phyloP scores from a whole-genome alignment of 2,888 invertebrate species.

The Drosophila engyochracea region DNA sequence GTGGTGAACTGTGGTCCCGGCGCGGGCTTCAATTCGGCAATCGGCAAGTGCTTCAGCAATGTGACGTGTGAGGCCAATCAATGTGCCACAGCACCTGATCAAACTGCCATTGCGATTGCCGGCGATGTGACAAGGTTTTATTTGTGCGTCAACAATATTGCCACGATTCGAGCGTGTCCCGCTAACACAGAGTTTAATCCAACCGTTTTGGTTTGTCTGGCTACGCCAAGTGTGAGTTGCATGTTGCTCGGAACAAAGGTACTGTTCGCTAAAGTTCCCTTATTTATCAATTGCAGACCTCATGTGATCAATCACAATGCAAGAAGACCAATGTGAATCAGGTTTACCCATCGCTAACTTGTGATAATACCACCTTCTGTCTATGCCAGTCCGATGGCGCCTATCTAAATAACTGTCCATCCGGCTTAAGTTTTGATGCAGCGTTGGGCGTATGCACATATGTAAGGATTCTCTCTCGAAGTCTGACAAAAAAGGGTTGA shows the following conservation, averaged over 20 bases:
- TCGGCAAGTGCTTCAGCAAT: constrained; percentile 52
- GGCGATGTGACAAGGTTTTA: constrained; percentile 64
- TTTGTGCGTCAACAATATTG: constrained; percentile 51
- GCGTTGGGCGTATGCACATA: constrained; percentile 52
- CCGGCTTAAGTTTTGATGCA: constrained; percentile 51
- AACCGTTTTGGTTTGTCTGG: constrained; percentile 40
- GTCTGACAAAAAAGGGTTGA: not conserved
- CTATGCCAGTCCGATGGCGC: constrained; percentile 56
- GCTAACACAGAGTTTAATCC: constrained; percentile 30
- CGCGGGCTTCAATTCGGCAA: constrained; percentile 61
- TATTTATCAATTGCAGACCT: constrained; percentile 33
- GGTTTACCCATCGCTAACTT: constrained; percentile 47
- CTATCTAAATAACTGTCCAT: constrained; percentile 53
- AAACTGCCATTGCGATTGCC: constrained; percentile 54
- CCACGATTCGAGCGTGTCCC: constrained; percentile 49
- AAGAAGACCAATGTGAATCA: not conserved
- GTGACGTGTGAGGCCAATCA: constrained; percentile 54
- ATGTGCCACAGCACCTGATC: constrained; percentile 61
- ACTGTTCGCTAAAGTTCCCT: not conserved
- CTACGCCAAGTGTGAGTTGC: constrained; percentile 69
- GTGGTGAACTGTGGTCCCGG: constrained; percentile 68
- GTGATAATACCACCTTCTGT: constrained; percentile 65
- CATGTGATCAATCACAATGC: constrained; percentile 65
- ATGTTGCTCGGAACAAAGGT: not conserved
- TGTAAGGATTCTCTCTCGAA: constrained; percentile 44